phyloP scores from a whole-genome alignment of 2,113 vertebrate species.

The Cynoglossus semilaevis region DNA sequence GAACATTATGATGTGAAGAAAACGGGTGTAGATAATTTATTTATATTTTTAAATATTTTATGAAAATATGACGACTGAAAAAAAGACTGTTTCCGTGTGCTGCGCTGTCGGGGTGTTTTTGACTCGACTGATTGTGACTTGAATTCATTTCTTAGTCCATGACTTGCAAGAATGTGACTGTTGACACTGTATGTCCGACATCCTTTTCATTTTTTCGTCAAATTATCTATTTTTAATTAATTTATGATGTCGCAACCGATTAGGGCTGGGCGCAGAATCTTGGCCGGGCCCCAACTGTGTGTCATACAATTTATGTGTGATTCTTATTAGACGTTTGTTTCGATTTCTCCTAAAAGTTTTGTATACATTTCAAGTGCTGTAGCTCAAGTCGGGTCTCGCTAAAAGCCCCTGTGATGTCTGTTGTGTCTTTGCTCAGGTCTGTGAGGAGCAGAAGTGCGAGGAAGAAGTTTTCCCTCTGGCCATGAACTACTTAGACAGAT shows the following conservation, averaged over 20 bases:
- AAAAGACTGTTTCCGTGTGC: conserved; percentile 75
- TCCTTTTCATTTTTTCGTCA: conserved; percentile 39
- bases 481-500: conserved; percentile 98
- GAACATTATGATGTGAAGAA: conserved; percentile 71
- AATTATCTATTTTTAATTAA: conserved; percentile 56
- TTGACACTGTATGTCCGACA: conserved; percentile 67
- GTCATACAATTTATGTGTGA: conserved; percentile 63
- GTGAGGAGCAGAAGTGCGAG: conserved; percentile 96
- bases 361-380: conserved; percentile 13
- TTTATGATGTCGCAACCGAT: conserved; percentile 63
- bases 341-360: conserved; percentile 42
- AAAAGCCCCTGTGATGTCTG: conserved; percentile 40
- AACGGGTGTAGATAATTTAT: conserved; percentile 65
- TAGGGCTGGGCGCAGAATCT: conserved; percentile 61
- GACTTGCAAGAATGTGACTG: conserved; percentile 77
- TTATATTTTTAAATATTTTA: conserved; percentile 96
- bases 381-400: conserved; percentile 18
- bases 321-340: conserved; percentile 50
- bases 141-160: conserved; percentile 84
- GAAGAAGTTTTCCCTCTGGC: conserved; percentile 97
- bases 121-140: conserved; percentile 80
- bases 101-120: conserved; percentile 74
- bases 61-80: conserved; percentile 95
- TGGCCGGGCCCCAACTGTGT: conserved; percentile 67
- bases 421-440: conserved; percentile 80